Evolutionary conservation across 2,797 vertebrate species (phyloP).

Genomic region (Pitangus sulphuratus): DNA sequence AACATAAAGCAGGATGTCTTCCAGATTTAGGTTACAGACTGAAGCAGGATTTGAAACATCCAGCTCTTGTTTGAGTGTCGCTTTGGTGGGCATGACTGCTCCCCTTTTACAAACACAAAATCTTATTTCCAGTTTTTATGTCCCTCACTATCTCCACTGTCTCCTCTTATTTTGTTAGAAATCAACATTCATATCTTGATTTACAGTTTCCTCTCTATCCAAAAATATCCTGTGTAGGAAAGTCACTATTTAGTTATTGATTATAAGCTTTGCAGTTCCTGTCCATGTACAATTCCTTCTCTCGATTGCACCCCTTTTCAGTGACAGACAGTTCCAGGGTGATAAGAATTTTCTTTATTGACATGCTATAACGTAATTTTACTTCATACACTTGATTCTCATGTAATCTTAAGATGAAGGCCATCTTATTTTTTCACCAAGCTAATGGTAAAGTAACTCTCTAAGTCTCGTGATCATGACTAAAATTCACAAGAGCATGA

Average conservation of each 20-base stretch:
- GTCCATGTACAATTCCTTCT: not conserved
- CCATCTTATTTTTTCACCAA: not conserved
- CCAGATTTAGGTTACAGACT: not conserved
- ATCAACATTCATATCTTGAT: not conserved
- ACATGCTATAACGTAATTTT: not conserved
- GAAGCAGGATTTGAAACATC: not conserved
- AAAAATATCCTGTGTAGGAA: not conserved
- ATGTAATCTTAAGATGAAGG: not conserved
- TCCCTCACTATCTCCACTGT: not conserved
- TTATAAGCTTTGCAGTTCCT: not conserved
- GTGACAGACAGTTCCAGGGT: not conserved
- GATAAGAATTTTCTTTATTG: not conserved
- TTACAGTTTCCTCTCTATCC: not conserved
- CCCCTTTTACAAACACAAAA: not conserved
- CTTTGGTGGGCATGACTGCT: not conserved
- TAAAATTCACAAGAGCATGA: not conserved
- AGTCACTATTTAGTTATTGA: not conserved
- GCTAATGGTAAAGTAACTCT: not conserved
- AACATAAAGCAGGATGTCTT: not conserved
- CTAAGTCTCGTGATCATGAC: not conserved
- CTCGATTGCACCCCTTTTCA: not conserved
- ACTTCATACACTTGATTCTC: not conserved
- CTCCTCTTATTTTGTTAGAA: not conserved
- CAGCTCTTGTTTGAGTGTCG: fast-evolving
- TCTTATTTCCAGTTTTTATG: not conserved